A percentile compares a stretch with the other conserved stretches of the same genome.
phyloP scores from a whole-genome alignment of 2,797 vertebrate species.

The Tiaroga cobitis region DNA sequence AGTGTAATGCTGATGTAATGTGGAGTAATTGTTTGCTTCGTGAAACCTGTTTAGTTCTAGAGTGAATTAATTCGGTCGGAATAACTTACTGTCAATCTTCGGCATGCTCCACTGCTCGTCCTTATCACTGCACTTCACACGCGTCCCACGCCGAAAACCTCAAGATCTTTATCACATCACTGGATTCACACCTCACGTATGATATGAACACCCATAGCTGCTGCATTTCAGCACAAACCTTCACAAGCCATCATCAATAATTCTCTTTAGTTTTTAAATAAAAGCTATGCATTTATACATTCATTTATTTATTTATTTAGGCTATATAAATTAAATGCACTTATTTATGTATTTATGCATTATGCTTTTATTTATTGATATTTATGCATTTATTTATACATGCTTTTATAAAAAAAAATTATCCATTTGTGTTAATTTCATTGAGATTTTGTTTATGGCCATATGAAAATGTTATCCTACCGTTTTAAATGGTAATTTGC shows the following conservation, averaged over 20 bases:
- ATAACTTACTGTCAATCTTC: constrained; percentile 15
- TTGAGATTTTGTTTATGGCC: background rate
- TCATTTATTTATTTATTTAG: background rate
- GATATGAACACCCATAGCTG: background rate
- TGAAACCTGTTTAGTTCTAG: background rate
- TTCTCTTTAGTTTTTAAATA: background rate
- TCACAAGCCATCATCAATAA: background rate
- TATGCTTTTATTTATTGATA: background rate
- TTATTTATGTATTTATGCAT: background rate
- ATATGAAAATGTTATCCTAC: background rate
- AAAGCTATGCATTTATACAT: background rate
- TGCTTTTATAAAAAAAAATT: too few relatives aligned
- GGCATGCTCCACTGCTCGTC: background rate
- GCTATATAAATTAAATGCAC: too few relatives aligned
- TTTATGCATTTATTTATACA: background rate
- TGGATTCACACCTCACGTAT: background rate
- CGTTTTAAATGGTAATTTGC: background rate
- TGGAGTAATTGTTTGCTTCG: background rate
- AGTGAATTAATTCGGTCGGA: background rate
- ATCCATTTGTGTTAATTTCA: background rate
- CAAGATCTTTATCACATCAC: constrained; percentile 6
- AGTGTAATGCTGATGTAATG: too few relatives aligned
- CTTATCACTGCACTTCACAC: background rate
- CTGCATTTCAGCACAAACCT: background rate
- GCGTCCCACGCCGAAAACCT: background rate